These are phyloP conservation scores for Meleagris gallopavo DNA, from an alignment of 2,113 vertebrate species.

Conservation along the genomic window DNA sequence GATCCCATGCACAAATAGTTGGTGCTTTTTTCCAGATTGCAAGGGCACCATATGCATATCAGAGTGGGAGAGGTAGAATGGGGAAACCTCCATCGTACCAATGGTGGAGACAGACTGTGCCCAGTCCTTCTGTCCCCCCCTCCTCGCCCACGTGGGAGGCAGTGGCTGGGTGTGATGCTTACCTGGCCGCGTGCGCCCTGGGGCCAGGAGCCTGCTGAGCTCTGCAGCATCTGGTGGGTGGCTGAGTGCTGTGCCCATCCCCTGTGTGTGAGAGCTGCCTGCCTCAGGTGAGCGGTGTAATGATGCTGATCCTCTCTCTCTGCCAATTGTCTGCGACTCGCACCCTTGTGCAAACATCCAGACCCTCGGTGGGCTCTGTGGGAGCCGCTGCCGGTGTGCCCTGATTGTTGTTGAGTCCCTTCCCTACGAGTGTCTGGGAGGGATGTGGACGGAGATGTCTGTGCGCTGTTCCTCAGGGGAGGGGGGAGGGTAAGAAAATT, in stretches of 20 bases:
- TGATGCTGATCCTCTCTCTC: not conserved
- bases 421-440: not conserved
- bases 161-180: not conserved
- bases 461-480: not conserved
- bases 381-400: not conserved
- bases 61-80: not conserved
- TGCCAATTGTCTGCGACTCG: not conserved
- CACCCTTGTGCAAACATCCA: not conserved
- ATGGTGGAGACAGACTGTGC: not conserved
- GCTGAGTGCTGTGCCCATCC: not conserved
- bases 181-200: not conserved
- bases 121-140: not conserved
- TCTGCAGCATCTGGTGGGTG: not conserved
- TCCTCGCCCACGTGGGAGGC: not conserved
- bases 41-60: rapidly evolving
- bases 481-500: conserved; percentile 63
- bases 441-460: conserved; percentile 17
- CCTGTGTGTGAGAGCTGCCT: not conserved
- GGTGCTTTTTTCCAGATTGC: not conserved
- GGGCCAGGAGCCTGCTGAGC: not conserved
- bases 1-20: not conserved
- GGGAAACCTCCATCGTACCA: rapidly evolving
- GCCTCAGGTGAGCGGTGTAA: not conserved
- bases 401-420: not conserved
- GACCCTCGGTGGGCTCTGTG: rapidly evolving